Evolutionary conservation across 2,888 invertebrate species (phyloP).

Genomic region (Phengaris alcon): DNA sequence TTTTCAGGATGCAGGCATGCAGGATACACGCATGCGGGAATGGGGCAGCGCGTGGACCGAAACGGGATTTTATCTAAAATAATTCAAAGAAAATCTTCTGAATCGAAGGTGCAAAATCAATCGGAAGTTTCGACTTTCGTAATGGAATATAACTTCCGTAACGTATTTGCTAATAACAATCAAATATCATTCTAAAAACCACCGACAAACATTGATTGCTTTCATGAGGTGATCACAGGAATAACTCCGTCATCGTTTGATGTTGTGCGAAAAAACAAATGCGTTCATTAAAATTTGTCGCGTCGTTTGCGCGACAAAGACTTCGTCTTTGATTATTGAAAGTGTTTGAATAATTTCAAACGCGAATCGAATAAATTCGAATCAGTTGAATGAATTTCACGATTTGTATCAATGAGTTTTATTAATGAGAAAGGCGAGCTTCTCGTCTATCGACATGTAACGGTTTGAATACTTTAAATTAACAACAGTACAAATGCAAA

Average conservation of each 20-base stretch:
- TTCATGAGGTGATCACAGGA: neutral
- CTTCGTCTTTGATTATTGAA: conserved; percentile 31
- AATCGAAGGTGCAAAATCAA: no score
- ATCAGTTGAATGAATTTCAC: neutral
- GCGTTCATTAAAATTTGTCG: conserved; percentile 48
- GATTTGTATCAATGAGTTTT: conserved; percentile 6
- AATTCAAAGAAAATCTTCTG: no score
- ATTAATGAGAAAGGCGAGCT: neutral
- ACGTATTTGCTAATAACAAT: neutral
- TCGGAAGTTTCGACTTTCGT: no score
- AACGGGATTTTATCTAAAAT: no score
- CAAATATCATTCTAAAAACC: neutral
- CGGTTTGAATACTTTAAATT: no score
- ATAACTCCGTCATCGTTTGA: conserved; percentile 28
- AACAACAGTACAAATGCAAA: no score
- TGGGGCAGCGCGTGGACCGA: no score
- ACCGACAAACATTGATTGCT: neutral
- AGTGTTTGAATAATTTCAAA: conserved; percentile 26
- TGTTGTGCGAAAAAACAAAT: conserved; percentile 25
- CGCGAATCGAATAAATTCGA: conserved; percentile 3
- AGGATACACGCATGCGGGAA: no score
- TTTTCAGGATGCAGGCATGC: no score
- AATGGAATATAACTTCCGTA: no score
- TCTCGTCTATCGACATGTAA: no score
- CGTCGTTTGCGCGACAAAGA: conserved; percentile 39